These are phyloP conservation scores for Rhipidura dahli DNA, from an alignment of 2,113 vertebrate genomes.

Conservation along the genomic window DNA sequence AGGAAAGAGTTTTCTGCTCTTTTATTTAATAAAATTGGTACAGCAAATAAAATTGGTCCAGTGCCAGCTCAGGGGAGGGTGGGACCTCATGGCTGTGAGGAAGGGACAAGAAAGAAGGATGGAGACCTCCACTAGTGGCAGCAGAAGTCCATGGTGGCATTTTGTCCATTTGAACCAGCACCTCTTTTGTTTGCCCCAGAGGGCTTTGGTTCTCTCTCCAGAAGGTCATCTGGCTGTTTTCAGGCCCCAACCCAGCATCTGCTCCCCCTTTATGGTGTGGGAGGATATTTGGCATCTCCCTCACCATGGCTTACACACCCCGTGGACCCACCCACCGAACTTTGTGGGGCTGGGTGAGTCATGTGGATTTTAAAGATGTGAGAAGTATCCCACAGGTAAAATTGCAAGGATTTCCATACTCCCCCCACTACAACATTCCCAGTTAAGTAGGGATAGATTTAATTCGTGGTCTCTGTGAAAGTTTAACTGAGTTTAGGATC, in stretches of 20 bases:
- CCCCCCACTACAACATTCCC: background rate
- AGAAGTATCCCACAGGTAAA: background rate
- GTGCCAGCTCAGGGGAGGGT: background rate
- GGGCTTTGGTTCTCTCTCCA: background rate
- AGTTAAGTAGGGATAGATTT: background rate
- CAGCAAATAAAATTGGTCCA: background rate
- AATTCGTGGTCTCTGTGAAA: background rate
- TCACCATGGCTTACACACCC: fast-evolving
- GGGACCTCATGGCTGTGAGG: background rate
- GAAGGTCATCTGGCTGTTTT: background rate
- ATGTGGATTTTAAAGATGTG: background rate
- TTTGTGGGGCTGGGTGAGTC: background rate
- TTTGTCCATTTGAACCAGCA: background rate
- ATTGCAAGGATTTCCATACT: background rate
- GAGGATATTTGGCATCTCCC: background rate
- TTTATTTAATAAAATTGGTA: background rate
- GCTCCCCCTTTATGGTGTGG: background rate
- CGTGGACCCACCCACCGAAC: fast-evolving
- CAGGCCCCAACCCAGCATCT: background rate
- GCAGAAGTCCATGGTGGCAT: background rate
- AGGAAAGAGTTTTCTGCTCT: background rate
- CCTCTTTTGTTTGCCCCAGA: fast-evolving
- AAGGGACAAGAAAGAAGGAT: background rate
- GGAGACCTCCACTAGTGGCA: background rate
- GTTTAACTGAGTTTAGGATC: background rate